Conservation (phyloP, 1,140 invertebrate species). For the Battus philenor region DNA sequence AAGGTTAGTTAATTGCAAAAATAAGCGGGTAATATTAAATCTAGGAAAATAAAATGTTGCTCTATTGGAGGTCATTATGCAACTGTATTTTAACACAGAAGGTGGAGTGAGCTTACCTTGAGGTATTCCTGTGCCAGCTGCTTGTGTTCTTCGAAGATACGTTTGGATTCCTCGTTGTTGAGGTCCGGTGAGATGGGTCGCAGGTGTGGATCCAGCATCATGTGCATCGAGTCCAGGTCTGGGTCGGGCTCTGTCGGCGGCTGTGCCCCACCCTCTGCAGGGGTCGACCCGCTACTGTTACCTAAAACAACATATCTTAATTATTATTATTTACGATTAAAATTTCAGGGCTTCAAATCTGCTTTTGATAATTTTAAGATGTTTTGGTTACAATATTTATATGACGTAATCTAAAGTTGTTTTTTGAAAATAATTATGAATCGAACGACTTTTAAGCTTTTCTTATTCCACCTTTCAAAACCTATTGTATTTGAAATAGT, state of each 20-base stretch:
- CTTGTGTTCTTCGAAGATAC: slow-evolving; percentile 91
- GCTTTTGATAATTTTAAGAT: not conserved
- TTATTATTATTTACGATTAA: not conserved
- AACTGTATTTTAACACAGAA: too few species aligned
- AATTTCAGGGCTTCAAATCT: not conserved
- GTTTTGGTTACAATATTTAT: too few species aligned
- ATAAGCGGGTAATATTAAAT: too few species aligned
- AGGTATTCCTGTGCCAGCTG: slow-evolving; percentile 85
- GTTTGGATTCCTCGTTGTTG: slow-evolving; percentile 84
- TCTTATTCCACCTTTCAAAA: too few species aligned
- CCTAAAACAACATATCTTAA: slow-evolving; percentile 45
- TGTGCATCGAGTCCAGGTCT: slow-evolving; percentile 83
- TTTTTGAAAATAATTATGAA: too few species aligned
- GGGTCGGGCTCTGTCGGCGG: slow-evolving; percentile 70
- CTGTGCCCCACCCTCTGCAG: slow-evolving; percentile 42
- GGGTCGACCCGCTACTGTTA: slow-evolving; percentile 61
- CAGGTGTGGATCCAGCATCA: slow-evolving; percentile 86
- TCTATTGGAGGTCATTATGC: too few species aligned
- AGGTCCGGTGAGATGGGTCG: slow-evolving; percentile 88
- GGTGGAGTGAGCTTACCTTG: too few species aligned
- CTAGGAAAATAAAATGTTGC: too few species aligned
- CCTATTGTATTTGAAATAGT: too few species aligned
- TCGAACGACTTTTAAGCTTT: too few species aligned
- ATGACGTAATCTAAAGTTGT: too few species aligned
- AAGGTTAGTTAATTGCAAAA: too few species aligned